A percentile compares a stretch with the other conserved stretches of the same genome.
These are phyloP conservation scores for Nesogale talazaci DNA, from an alignment of 2,113 vertebrate genomes.

Conservation along the genomic window DNA sequence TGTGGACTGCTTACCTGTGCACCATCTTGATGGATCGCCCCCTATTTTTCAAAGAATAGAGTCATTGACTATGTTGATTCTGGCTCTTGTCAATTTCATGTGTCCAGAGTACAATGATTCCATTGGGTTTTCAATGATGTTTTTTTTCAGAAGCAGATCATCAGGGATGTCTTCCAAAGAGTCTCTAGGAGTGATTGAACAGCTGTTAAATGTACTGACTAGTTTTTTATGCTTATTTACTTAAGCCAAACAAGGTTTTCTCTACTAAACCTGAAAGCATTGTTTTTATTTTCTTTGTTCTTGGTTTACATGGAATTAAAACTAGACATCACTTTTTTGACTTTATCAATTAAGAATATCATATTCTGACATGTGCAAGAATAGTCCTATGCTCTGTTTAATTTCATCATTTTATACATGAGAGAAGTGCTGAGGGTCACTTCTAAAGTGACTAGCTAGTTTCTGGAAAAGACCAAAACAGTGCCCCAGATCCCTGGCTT, in stretches of 20 bases:
- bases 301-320: not conserved
- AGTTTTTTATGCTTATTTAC: not conserved
- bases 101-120: not conserved
- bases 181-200: not conserved
- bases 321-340: not conserved
- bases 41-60: not conserved
- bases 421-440: not conserved
- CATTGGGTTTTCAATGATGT: not conserved
- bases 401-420: not conserved
- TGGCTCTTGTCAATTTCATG: not conserved
- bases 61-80: not conserved
- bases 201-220: not conserved
- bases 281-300: not conserved
- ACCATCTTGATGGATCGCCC: too few relatives aligned
- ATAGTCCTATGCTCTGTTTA: not conserved
- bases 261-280: not conserved
- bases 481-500: not conserved
- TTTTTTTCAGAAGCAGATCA: not conserved
- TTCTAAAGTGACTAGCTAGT: not conserved
- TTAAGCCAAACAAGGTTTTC: not conserved
- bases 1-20: too few relatives aligned
- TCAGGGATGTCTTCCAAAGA: not conserved
- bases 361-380: not conserved
- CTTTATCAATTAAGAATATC: not conserved
- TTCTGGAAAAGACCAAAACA: not conserved